Evolutionary conservation across 2,797 vertebrate species (phyloP), one percentile per base, ranked within the genome.

Genomic region (Amazona ochrocephala): DNA sequence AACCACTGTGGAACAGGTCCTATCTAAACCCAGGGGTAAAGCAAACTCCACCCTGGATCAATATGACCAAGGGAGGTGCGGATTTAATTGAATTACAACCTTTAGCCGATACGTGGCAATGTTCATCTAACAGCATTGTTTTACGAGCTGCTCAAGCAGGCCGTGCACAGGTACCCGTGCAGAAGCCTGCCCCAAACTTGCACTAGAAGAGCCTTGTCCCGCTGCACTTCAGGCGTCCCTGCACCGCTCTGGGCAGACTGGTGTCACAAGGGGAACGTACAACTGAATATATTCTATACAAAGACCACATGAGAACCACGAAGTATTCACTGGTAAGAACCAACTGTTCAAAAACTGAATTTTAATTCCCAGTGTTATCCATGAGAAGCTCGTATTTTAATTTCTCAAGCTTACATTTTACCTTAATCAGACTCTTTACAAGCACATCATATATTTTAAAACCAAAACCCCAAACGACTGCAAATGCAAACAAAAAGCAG

Each of bases 101-200:
- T 41, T 26, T 3, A 19, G 13, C 56, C n/a, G 32, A 23, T 17
- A 20, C 0, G 2, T 2, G 19, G 39, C 20, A 30, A 45, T 30
- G 10, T 17, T 5, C 10, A 45, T 12, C 10, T 32, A 24, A 44
- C 19, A 26, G 1, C 3, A 5, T 15, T 21, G 17, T 44, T 68
- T 24, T 32, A 10, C 0, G 1, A 7, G 27, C 37, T 62, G 0
- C 18, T 50, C 3, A 17, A 26, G 30, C 42, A 18, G 51, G 50
- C 45, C 0, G 11, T 22, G 51, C 27, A 1, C 14, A 26, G 47
- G n/a, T 77, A 27, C 24, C 18, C 0, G 12, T 5, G 42, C 27
- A 30, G 24, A 27, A 56, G 9, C 10, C 12, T 32, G 21, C 2
- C 17, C 5, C 34, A 53, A 20, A 45, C 7, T 16, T 48, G 41